Evolutionary conservation across 2,113 vertebrate species (phyloP).

Genomic region (Cacatua alba): DNA sequence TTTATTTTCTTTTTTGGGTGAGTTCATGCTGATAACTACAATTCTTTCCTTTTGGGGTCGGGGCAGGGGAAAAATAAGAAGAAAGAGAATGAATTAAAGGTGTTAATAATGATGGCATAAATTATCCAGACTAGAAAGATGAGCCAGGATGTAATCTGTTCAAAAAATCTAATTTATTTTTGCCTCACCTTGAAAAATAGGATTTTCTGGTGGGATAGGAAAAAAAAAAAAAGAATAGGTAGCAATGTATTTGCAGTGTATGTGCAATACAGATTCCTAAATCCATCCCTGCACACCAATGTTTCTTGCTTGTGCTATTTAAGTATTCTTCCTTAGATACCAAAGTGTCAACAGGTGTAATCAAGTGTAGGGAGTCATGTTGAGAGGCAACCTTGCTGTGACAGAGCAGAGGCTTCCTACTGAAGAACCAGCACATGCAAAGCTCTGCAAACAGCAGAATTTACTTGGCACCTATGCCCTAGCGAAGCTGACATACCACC

Average conservation of each 20-base stretch:
- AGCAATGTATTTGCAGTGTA: neutral
- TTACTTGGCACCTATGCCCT: conserved; percentile 65
- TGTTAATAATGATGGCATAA: neutral
- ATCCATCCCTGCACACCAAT: neutral
- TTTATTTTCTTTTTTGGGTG: neutral
- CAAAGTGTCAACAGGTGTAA: conserved; percentile 32
- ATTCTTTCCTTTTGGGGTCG: neutral
- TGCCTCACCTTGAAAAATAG: neutral
- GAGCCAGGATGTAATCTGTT: neutral
- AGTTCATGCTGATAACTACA: neutral
- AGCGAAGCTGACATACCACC: conserved; percentile 61
- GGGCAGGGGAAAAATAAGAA: neutral
- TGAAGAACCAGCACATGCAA: conserved; percentile 30
- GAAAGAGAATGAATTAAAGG: neutral
- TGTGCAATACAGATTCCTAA: neutral
- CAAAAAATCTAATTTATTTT: neutral
- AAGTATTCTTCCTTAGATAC: neutral
- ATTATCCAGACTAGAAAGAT: neutral
- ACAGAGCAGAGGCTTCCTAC: conserved; percentile 42
- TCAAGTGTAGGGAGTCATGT: neutral
- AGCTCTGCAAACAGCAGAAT: conserved; percentile 56
- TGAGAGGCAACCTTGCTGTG: conserved; percentile 45
- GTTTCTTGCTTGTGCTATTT: neutral
- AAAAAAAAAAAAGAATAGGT: neutral
- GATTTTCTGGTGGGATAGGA: neutral